Percentiles rank a stretch among this genome's conserved stretches.
These are phyloP conservation scores for Brienomyrus longianalis DNA, from an alignment of 2,113 vertebrate species.

Conservation along the genomic window DNA sequence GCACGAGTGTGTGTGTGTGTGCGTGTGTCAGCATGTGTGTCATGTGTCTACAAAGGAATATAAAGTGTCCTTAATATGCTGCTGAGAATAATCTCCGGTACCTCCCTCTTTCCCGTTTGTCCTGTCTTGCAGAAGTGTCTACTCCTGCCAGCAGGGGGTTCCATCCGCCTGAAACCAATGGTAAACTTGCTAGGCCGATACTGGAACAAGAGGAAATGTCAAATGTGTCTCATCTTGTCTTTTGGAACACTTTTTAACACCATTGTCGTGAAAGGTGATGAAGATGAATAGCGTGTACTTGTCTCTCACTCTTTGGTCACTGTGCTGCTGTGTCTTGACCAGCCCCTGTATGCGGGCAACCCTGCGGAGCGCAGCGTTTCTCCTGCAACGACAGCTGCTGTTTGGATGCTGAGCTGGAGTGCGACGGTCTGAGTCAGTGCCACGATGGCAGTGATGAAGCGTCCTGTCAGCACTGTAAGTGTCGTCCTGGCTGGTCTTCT, in stretches of 20 bases:
- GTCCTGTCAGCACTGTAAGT: slow-evolving; percentile 53
- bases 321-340: background rate
- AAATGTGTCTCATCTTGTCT: background rate
- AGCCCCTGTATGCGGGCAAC: background rate
- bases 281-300: background rate
- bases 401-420: slow-evolving; percentile 71
- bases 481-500: background rate
- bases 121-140: background rate
- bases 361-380: slow-evolving; percentile 62
- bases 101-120: background rate
- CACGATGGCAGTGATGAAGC: slow-evolving; percentile 65
- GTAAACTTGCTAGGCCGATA: background rate
- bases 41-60: background rate
- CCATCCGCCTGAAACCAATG: background rate
- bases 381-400: slow-evolving; percentile 73
- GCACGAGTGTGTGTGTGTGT: background rate
- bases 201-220: background rate
- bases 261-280: background rate
- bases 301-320: background rate
- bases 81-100: background rate
- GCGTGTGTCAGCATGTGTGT: background rate
- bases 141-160: background rate
- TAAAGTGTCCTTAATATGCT: background rate
- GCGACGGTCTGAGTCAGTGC: slow-evolving; percentile 74
- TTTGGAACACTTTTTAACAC: background rate